Evolutionary conservation across 2,113 vertebrate species (phyloP).

Genomic region (Pagrus major): DNA sequence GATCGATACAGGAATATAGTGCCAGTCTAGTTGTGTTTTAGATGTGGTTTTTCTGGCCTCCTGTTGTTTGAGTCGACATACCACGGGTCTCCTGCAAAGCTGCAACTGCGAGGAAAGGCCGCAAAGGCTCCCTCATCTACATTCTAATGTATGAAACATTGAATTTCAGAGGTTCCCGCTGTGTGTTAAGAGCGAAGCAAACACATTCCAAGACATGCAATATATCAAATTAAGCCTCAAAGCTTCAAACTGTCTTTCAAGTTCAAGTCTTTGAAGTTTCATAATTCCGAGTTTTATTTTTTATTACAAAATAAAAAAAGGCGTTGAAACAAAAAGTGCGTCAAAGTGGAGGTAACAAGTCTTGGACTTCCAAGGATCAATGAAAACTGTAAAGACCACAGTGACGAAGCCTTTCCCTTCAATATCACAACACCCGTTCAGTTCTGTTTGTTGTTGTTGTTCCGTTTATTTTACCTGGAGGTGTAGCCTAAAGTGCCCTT

Average conservation of each 20-base stretch:
- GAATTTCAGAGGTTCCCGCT: slow-evolving; percentile 30
- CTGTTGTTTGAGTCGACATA: too few species aligned
- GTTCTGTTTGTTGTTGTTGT: slow-evolving; percentile 27
- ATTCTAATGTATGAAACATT: slow-evolving; percentile 20
- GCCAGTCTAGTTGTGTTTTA: slow-evolving; percentile 4
- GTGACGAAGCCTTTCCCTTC: not conserved
- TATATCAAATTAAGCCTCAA: slow-evolving; percentile 42
- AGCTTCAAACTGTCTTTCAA: slow-evolving; percentile 42
- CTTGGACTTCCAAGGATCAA: not conserved
- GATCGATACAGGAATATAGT: not conserved
- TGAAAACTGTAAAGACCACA: not conserved
- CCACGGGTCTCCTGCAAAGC: not conserved
- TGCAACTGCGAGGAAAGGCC: not conserved
- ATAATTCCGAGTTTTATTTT: slow-evolving; percentile 24
- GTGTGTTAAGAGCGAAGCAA: slow-evolving; percentile 27
- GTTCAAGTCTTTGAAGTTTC: slow-evolving; percentile 40
- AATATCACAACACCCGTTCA: not conserved
- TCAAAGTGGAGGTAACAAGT: slow-evolving; percentile 5
- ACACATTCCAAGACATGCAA: slow-evolving; percentile 11
- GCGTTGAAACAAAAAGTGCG: slow-evolving; percentile 21
- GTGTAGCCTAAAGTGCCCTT: slow-evolving; percentile 43
- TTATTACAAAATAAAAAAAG: too few species aligned
- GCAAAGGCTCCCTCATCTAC: not conserved
- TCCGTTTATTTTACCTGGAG: slow-evolving; percentile 13
- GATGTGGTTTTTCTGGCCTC: not conserved